Evolutionary conservation across 2,888 invertebrate genomes (phyloP).

Genomic region (Resseliella maxima): DNA sequence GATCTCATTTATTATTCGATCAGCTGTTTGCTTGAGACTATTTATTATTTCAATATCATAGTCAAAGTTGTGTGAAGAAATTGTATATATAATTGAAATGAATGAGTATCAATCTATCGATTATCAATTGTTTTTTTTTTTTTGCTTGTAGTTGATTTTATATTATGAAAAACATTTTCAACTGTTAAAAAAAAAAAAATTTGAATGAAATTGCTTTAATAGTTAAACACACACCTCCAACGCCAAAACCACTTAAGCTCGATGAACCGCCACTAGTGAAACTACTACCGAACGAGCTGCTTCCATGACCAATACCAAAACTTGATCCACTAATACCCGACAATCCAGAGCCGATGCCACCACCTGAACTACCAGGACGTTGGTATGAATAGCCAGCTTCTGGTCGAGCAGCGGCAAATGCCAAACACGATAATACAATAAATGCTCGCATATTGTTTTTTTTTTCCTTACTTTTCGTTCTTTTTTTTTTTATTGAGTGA

Average conservation of each 20-base stretch:
- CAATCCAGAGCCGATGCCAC: constrained; percentile 63
- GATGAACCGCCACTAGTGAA: constrained; percentile 54
- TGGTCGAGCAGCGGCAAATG: constrained; percentile 59
- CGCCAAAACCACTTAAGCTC: constrained; percentile 60
- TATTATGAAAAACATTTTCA: neutral
- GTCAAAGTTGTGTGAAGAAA: too few species aligned
- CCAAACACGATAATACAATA: constrained; percentile 59
- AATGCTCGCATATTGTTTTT: constrained; percentile 58
- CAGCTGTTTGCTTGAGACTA: too few species aligned
- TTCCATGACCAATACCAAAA: constrained; percentile 53
- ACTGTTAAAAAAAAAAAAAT: too few species aligned
- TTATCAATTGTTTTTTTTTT: too few species aligned
- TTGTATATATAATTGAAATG: too few species aligned
- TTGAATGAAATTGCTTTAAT: neutral
- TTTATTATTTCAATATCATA: too few species aligned
- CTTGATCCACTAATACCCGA: constrained; percentile 53
- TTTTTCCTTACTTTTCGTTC: neutral
- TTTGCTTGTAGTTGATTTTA: neutral
- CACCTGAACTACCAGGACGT: constrained; percentile 65
- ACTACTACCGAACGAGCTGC: constrained; percentile 54
- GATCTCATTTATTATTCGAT: too few species aligned
- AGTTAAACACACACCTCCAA: constrained; percentile 55
- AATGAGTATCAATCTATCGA: too few species aligned
- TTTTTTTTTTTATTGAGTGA: constrained; percentile 51
- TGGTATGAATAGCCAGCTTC: constrained; percentile 60